phyloP scores from a whole-genome alignment of 2,888 invertebrate genomes.

The Acrobasis repandana region DNA sequence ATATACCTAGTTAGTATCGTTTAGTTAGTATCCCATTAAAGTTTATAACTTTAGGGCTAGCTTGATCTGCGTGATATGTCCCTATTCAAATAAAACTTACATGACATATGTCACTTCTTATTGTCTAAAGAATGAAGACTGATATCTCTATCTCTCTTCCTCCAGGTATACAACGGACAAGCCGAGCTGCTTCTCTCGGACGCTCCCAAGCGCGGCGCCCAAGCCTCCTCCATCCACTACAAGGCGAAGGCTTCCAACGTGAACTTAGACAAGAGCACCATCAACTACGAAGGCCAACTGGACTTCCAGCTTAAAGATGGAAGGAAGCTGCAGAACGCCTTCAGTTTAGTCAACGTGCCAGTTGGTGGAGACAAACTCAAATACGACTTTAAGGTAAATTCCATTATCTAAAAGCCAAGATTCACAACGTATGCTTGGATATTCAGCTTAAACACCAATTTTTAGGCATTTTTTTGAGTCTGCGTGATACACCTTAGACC shows the following conservation, averaged over 20 bases:
- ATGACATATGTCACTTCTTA: no score
- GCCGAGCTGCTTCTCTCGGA: constrained; percentile 57
- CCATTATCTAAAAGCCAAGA: constrained; percentile 2
- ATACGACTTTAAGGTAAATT: constrained; percentile 61
- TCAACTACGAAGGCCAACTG: constrained; percentile 62
- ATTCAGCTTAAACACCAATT: no score
- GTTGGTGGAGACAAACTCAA: constrained; percentile 56
- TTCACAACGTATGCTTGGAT: no score
- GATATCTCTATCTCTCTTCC: neutral
- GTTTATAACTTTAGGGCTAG: no score
- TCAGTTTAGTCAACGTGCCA: constrained; percentile 54
- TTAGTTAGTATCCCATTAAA: no score
- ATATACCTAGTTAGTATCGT: no score
- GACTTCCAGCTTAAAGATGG: constrained; percentile 64
- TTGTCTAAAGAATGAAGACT: neutral
- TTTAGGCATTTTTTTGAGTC: no score
- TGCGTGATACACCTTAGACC: no score
- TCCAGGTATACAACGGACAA: constrained; percentile 59
- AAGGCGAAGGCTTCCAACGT: constrained; percentile 58
- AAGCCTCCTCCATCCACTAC: constrained; percentile 60
- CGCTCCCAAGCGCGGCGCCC: constrained; percentile 60
- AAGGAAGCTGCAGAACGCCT: constrained; percentile 55
- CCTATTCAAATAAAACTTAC: no score
- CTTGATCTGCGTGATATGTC: no score
- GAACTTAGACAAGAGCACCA: constrained; percentile 51